Conservation (phyloP, 2,113 vertebrate species). For the Takifugu flavidus region DNA sequence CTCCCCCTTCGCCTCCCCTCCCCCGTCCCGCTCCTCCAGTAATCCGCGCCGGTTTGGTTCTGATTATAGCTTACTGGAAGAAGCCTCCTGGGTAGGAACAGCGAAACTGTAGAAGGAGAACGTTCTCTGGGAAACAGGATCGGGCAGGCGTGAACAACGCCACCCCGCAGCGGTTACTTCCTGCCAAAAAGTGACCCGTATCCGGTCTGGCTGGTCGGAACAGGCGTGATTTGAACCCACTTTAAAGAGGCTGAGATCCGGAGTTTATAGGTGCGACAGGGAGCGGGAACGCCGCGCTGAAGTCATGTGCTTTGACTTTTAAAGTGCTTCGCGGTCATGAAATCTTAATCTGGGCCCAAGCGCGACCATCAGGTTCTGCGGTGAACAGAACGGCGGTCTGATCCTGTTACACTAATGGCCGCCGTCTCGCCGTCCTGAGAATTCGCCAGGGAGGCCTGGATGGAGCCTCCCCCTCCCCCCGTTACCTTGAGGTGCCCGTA, state of each 20-base stretch:
- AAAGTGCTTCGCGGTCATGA: no score
- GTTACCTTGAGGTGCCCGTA: slow-evolving; percentile 26
- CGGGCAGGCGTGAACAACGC: no score
- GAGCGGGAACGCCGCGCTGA: no score
- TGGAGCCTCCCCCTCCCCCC: slow-evolving; percentile 44
- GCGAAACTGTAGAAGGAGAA: slow-evolving; percentile 20
- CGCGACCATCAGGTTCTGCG: neutral
- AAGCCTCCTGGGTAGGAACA: slow-evolving; percentile 27
- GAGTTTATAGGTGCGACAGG: no score
- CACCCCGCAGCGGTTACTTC: slow-evolving; percentile 17
- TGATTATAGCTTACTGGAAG: slow-evolving; percentile 66
- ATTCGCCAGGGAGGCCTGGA: slow-evolving; percentile 41
- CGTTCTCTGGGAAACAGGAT: no score
- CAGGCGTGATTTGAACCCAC: no score
- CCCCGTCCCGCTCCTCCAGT: slow-evolving; percentile 36
- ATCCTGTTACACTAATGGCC: slow-evolving; percentile 49
- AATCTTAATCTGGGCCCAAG: neutral
- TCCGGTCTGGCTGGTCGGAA: no score
- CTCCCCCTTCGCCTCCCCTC: neutral
- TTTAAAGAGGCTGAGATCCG: no score
- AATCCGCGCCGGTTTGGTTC: slow-evolving; percentile 54
- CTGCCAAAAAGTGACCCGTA: slow-evolving; percentile 13
- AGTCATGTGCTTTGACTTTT: no score
- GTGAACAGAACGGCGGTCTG: slow-evolving; percentile 11
- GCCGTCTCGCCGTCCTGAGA: slow-evolving; percentile 16